A percentile compares a stretch with the other conserved stretches of the same genome.
These are phyloP conservation scores for Catonia carolina DNA, from an alignment of 2,888 invertebrate species.

Conservation along the genomic window DNA sequence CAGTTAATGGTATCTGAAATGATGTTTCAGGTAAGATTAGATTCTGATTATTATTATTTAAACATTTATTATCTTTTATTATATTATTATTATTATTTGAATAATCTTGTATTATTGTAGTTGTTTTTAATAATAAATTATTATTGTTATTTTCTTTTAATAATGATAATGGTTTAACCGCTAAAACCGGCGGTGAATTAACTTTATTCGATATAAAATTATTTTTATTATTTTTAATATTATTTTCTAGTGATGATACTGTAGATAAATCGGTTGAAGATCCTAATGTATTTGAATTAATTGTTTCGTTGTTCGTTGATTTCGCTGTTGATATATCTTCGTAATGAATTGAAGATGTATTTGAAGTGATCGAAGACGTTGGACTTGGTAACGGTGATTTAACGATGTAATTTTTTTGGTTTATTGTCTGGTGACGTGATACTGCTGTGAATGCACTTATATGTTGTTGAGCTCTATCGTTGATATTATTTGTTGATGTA, in stretches of 20 bases:
- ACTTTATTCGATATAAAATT: background rate
- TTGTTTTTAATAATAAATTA: too few relatives aligned
- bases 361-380: background rate
- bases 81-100: too few relatives aligned
- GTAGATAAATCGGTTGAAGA: background rate
- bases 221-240: background rate
- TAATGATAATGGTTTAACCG: too few relatives aligned
- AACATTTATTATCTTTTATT: too few relatives aligned
- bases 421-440: slow-evolving; percentile 28
- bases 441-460: slow-evolving; percentile 44
- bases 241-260: background rate
- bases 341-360: slow-evolving; percentile 13
- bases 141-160: too few relatives aligned
- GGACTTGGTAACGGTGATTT: background rate
- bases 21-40: too few relatives aligned
- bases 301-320: background rate
- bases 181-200: too few relatives aligned
- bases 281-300: background rate
- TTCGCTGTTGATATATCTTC: slow-evolving; percentile 1
- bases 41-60: too few relatives aligned
- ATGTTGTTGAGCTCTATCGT: slow-evolving; percentile 21
- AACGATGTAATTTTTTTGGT: background rate
- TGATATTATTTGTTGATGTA: slow-evolving; percentile 8
- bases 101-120: too few relatives aligned
- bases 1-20: too few relatives aligned